Percentiles rank a stretch among this genome's conserved stretches.
These are phyloP conservation scores for Erebia palarica DNA, from an alignment of 2,888 invertebrate genomes.

Conservation along the genomic window DNA sequence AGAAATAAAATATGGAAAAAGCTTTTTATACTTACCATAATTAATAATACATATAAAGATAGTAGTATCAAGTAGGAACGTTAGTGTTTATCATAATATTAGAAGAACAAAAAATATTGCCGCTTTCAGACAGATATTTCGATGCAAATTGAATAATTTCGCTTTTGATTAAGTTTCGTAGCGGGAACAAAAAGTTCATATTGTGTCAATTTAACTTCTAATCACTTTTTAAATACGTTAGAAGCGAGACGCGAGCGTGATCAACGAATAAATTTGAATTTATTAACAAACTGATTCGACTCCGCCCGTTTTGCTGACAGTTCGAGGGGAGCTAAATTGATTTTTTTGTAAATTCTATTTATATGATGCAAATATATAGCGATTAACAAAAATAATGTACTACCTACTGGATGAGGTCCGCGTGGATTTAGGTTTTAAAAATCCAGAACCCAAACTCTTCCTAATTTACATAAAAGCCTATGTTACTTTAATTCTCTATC, in stretches of 20 bases:
- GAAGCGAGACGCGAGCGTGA: conserved; percentile 68
- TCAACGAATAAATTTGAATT: conserved; percentile 82
- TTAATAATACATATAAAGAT: conserved; percentile 5
- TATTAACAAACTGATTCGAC: conserved; percentile 73
- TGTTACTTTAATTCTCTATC: background rate
- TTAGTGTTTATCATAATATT: conserved; percentile 9
- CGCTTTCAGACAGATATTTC: conserved; percentile 46
- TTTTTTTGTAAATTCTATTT: conserved; percentile 50
- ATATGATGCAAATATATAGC: conserved; percentile 25
- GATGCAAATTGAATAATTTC: conserved; percentile 75
- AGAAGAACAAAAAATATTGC: conserved; percentile 22
- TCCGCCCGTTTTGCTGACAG: conserved; percentile 64
- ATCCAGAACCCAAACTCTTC: too few species aligned
- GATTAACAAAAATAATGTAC: background rate
- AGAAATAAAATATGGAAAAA: conserved; percentile 23
- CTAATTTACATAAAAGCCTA: too few species aligned
- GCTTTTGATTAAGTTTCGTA: conserved; percentile 66
- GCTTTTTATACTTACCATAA: conserved; percentile 16
- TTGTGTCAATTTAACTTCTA: conserved; percentile 82
- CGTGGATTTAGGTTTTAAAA: too few species aligned
- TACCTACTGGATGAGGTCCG: background rate
- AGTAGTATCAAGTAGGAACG: background rate
- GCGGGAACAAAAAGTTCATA: conserved; percentile 78
- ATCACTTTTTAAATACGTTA: conserved; percentile 82
- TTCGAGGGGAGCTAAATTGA: conserved; percentile 76